These are phyloP conservation scores for Brachionus angularis DNA, from an alignment of 1,140 invertebrate species.

Conservation along the genomic window DNA sequence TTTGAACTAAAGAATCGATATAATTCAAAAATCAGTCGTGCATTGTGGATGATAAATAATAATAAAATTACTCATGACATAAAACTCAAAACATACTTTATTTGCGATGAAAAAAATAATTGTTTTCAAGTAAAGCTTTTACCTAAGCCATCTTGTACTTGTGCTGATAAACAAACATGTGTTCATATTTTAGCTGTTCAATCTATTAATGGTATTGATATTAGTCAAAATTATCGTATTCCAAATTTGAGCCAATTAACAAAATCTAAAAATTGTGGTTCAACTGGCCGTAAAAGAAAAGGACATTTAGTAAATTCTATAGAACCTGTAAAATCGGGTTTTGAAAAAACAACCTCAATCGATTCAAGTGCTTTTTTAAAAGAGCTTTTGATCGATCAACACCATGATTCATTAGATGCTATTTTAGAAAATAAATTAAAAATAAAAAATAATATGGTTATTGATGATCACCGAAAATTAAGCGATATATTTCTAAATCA, in stretches of 20 bases:
- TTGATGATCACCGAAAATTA: not conserved
- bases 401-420: not conserved
- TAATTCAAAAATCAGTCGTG: constrained; percentile 8
- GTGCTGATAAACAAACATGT: constrained; percentile 4
- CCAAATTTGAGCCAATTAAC: constrained; percentile 12
- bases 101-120: constrained; percentile 7
- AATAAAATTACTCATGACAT: constrained; percentile 16
- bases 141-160: not conserved
- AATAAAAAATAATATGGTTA: not conserved
- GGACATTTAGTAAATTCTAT: not conserved
- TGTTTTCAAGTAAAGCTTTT: constrained; percentile 3
- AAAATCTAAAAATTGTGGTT: not conserved
- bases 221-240: constrained; percentile 1
- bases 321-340: no score
- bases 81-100: not conserved
- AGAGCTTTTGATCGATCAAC: not conserved
- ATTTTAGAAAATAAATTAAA: not conserved
- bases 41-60: constrained; percentile 10
- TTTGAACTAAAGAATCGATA: constrained; percentile 24
- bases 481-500: not conserved
- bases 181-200: not conserved
- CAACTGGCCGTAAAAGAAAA: constrained; percentile 1
- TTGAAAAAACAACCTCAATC: no score
- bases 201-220: constrained; percentile 8
- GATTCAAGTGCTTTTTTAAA: not conserved